Evolutionary conservation across 2,888 invertebrate species (phyloP).

Genomic region (Leucophenga montana): DNA sequence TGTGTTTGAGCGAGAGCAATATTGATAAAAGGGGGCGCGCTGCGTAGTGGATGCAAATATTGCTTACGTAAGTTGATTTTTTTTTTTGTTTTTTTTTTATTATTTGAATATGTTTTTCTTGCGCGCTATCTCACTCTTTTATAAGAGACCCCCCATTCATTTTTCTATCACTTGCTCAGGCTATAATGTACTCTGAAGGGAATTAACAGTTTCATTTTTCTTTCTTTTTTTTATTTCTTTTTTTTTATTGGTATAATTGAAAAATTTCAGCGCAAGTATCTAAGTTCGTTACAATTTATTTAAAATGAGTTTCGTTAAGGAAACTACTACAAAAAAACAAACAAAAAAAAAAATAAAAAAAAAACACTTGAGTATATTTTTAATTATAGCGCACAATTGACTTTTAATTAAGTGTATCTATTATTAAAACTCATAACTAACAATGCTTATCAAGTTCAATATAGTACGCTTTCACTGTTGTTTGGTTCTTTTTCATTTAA

Average conservation of each 20-base stretch:
- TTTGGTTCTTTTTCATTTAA: neutral
- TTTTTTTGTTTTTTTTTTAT: neutral
- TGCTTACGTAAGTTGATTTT: slow-evolving; percentile 22
- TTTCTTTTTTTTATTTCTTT: neutral
- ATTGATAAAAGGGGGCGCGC: neutral
- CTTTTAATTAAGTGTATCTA: slow-evolving; percentile 15
- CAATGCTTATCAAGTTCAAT: neutral
- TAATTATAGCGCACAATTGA: too few species aligned
- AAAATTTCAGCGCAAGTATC: too few species aligned
- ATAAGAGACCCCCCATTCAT: too few species aligned
- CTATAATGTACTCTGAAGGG: too few species aligned
- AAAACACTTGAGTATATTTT: too few species aligned
- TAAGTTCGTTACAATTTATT: too few species aligned
- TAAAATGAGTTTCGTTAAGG: too few species aligned
- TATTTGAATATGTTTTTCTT: neutral
- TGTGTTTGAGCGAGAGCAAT: too few species aligned
- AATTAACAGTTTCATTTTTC: neutral
- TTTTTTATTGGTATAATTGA: neutral
- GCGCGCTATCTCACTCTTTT: neutral
- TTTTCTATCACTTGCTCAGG: too few species aligned
- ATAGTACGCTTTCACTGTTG: neutral
- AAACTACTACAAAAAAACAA: too few species aligned
- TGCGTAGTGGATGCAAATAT: neutral
- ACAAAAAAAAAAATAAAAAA: too few species aligned
- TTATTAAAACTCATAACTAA: slow-evolving; percentile 10